phyloP scores from a whole-genome alignment of 1,140 invertebrate genomes.

The Calliopsis andreniformis region DNA sequence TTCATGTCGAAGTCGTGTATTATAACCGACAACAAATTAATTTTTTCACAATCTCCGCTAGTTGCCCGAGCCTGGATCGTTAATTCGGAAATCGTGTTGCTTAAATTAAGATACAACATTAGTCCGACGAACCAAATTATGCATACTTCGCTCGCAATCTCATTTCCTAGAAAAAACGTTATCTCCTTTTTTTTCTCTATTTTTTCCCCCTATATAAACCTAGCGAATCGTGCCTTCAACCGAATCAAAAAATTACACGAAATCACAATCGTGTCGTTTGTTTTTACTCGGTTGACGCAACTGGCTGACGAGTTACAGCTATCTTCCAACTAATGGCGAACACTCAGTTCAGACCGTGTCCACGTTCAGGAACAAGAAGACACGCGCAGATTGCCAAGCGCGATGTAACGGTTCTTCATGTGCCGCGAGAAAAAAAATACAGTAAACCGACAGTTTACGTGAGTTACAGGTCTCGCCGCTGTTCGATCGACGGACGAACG shows the following conservation, averaged over 20 bases:
- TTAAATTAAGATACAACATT: no score
- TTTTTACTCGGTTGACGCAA: not conserved
- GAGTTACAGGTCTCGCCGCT: constrained; percentile 30
- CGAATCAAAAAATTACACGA: not conserved
- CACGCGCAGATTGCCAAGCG: not conserved
- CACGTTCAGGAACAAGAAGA: not conserved
- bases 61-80: no score
- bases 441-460: constrained; percentile 46
- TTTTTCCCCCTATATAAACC: no score
- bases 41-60: no score
- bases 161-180: no score
- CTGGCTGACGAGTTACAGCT: not conserved
- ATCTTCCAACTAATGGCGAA: not conserved
- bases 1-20: no score
- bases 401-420: constrained; percentile 34
- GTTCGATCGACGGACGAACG: constrained; percentile 28
- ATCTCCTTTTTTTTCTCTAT: not conserved
- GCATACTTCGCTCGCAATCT: no score
- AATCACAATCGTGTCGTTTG: not conserved
- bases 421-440: constrained; percentile 41
- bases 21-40: no score
- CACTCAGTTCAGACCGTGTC: not conserved
- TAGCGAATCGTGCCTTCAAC: no score
- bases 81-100: no score
- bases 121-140: no score